Evolutionary conservation across 2,888 invertebrate genomes (phyloP).

Genomic region (Eucriotettix oculatus): DNA sequence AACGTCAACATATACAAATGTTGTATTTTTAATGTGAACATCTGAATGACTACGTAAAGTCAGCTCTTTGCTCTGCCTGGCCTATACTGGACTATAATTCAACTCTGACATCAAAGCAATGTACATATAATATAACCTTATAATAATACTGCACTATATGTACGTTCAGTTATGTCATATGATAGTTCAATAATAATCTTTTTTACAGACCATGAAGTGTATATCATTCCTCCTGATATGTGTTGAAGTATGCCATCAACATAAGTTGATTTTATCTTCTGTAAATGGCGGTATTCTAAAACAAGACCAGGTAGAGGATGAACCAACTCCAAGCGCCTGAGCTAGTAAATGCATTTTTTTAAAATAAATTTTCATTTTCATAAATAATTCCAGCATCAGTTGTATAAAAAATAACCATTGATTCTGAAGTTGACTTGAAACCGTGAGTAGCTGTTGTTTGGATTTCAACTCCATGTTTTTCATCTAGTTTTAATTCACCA

Average conservation of each 20-base stretch:
- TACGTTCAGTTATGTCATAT: too few relatives aligned
- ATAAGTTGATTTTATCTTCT: slow-evolving; percentile 33
- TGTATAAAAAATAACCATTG: slow-evolving; percentile 21
- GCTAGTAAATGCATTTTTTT: slow-evolving; percentile 17
- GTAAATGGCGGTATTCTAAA: slow-evolving; percentile 30
- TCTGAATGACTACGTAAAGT: too few relatives aligned
- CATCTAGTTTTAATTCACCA: slow-evolving; percentile 29
- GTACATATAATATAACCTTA: too few relatives aligned
- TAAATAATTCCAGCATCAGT: neutral
- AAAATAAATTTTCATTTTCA: neutral
- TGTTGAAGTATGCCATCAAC: slow-evolving; percentile 28
- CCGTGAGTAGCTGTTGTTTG: slow-evolving; percentile 25
- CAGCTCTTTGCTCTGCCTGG: too few relatives aligned
- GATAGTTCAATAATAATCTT: too few relatives aligned
- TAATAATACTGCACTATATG: too few relatives aligned
- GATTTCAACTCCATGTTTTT: slow-evolving; percentile 22
- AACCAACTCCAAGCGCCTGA: slow-evolving; percentile 24
- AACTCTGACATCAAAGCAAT: too few relatives aligned
- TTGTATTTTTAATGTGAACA: too few relatives aligned
- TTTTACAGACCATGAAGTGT: slow-evolving; percentile 26
- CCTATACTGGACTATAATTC: too few relatives aligned
- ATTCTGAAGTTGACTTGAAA: slow-evolving; percentile 31
- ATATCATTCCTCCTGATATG: slow-evolving; percentile 24
- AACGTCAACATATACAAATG: too few relatives aligned
- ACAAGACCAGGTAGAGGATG: slow-evolving; percentile 30